Percentiles rank a stretch among this genome's conserved stretches.
phyloP scores from a whole-genome alignment of 2,888 invertebrate genomes.

The Lissocephala sabroskyi region DNA sequence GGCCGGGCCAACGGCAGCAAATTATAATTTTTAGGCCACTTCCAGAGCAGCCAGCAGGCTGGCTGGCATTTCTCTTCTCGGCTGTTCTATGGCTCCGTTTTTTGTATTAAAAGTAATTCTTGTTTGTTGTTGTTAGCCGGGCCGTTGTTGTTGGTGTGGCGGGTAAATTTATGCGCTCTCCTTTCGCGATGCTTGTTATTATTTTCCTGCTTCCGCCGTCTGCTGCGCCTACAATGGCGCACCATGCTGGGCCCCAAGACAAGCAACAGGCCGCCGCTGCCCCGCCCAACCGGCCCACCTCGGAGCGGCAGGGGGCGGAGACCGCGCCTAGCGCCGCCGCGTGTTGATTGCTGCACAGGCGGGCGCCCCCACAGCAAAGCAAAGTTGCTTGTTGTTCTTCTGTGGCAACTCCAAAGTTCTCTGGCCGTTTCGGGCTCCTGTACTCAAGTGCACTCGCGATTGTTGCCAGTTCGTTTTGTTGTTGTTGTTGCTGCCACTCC shows the following conservation, averaged over 20 bases:
- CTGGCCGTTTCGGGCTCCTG: slow-evolving; percentile 22
- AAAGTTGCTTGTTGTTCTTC: too few relatives aligned
- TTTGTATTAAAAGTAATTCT: slow-evolving; percentile 24
- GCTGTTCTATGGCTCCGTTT: slow-evolving; percentile 7
- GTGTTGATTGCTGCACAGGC: slow-evolving; percentile 1
- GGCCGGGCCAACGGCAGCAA: slow-evolving; percentile 19
- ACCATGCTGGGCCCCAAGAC: slow-evolving; percentile 9
- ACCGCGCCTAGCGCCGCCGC: slow-evolving; percentile 7
- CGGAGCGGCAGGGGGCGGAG: background rate
- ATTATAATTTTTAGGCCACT: slow-evolving; percentile 39
- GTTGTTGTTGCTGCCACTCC: slow-evolving; percentile 28
- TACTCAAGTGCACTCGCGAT: slow-evolving; percentile 35
- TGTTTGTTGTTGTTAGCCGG: slow-evolving; percentile 31
- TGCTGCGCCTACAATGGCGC: background rate
- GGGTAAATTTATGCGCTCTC: slow-evolving; percentile 49
- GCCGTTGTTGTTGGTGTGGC: slow-evolving; percentile 14
- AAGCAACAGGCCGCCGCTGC: slow-evolving; percentile 57
- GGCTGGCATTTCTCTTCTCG: background rate
- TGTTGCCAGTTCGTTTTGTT: slow-evolving; percentile 5
- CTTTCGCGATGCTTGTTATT: slow-evolving; percentile 48
- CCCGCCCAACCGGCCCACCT: too few relatives aligned
- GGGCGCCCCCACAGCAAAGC: slow-evolving; percentile 33
- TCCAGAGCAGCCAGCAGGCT: slow-evolving; percentile 12
- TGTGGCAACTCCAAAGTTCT: slow-evolving; percentile 42
- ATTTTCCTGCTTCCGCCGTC: slow-evolving; percentile 43